A percentile compares a stretch with the other conserved stretches of the same genome.
Conservation (phyloP, 2,888 invertebrate genomes). For the Linyphia triangularis region DNA sequence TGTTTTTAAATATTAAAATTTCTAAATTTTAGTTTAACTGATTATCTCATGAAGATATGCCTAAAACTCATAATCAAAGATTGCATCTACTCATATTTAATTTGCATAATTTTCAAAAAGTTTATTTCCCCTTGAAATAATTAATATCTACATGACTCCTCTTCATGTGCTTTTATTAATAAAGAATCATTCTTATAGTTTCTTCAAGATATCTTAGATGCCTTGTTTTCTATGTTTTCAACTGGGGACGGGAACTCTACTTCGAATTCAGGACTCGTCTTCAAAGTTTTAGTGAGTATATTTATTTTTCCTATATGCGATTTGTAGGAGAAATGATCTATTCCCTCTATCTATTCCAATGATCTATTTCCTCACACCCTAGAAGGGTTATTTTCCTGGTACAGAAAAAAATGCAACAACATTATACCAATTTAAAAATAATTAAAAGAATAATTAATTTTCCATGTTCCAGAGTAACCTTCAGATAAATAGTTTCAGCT, state of each 20-base stretch:
- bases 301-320: not conserved
- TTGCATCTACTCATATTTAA: too few species aligned
- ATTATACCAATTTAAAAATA: not conserved
- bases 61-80: too few species aligned
- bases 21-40: too few species aligned
- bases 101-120: too few species aligned
- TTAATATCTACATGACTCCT: too few species aligned
- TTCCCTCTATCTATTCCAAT: not conserved
- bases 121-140: too few species aligned
- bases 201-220: constrained; percentile 94
- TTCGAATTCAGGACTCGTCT: constrained; percentile 92
- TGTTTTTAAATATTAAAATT: too few species aligned
- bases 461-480: not conserved
- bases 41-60: too few species aligned
- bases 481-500: not conserved
- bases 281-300: constrained; percentile 87
- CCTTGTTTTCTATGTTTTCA: constrained; percentile 94
- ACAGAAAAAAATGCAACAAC: too few species aligned
- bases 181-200: constrained; percentile 82
- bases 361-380: not conserved
- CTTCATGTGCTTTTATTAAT: not conserved
- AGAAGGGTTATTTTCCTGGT: not conserved
- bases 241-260: constrained; percentile 95
- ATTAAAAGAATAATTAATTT: not conserved
- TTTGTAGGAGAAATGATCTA: not conserved